Conservation (phyloP, 2,888 invertebrate genomes). For the Tethea ocularis region DNA sequence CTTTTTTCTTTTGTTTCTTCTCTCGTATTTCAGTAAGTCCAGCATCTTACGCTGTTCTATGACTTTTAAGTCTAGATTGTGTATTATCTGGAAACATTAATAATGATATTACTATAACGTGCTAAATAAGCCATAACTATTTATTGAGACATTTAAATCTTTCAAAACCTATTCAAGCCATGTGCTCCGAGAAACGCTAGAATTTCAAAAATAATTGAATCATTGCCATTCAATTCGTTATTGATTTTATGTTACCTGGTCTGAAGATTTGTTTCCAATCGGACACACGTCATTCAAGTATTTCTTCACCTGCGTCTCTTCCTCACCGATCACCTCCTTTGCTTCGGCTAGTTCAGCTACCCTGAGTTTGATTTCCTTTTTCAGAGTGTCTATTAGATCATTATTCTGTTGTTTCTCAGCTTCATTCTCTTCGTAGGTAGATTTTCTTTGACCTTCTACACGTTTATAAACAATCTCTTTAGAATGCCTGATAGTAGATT, state of each 20-base stretch:
- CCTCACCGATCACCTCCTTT: conserved; percentile 75
- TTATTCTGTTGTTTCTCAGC: conserved; percentile 88
- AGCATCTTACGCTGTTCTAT: conserved; percentile 88
- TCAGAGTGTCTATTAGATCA: conserved; percentile 87
- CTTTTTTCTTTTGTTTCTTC: conserved; percentile 84
- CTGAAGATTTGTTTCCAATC: conserved; percentile 67
- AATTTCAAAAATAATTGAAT: too few relatives aligned
- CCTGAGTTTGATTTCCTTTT: conserved; percentile 88
- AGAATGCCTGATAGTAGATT: too few relatives aligned
- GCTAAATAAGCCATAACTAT: too few relatives aligned
- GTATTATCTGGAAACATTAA: conserved; percentile 58
- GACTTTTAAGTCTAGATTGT: conserved; percentile 87
- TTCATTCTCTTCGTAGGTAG: conserved; percentile 91
- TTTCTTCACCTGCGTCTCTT: conserved; percentile 73
- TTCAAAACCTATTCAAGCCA: too few relatives aligned
- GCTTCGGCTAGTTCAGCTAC: conserved; percentile 84
- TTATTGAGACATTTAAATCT: too few relatives aligned
- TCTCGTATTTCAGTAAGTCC: conserved; percentile 88
- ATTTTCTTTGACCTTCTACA: conserved; percentile 93
- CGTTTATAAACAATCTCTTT: conserved; percentile 7
- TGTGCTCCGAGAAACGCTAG: too few relatives aligned
- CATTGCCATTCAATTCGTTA: too few relatives aligned
- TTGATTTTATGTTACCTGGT: conserved; percentile 53
- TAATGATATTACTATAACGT: too few relatives aligned
- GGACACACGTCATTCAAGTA: conserved; percentile 74